Conservation (phyloP, 2,888 invertebrate species). For the Pandemis corylana region DNA sequence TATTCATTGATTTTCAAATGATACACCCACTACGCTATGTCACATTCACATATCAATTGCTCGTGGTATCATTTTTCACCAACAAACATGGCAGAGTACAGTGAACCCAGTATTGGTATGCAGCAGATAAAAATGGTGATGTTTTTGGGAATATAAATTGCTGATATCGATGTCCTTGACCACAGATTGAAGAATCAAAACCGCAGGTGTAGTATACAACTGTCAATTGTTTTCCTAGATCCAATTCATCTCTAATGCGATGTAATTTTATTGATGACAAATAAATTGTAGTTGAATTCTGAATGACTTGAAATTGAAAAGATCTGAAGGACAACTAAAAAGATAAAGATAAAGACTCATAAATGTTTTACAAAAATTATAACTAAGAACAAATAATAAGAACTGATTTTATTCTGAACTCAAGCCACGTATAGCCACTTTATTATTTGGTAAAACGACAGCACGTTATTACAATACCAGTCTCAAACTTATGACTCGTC, state of each 20-base stretch:
- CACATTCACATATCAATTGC: slow-evolving; percentile 3
- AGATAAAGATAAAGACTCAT: too few relatives aligned
- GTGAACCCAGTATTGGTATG: slow-evolving; percentile 56
- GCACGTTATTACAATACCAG: not conserved
- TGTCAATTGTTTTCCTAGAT: slow-evolving; percentile 21
- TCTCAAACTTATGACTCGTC: not conserved
- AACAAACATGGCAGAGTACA: slow-evolving; percentile 48
- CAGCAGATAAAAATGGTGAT: slow-evolving; percentile 54
- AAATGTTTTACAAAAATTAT: too few relatives aligned
- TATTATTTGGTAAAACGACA: not conserved
- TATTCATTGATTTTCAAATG: too few relatives aligned
- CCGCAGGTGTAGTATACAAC: slow-evolving; percentile 48
- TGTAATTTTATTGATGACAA: not conserved
- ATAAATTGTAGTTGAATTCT: not conserved
- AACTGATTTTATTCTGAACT: not conserved
- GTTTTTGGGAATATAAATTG: slow-evolving; percentile 62
- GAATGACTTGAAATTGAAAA: not conserved
- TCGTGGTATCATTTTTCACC: slow-evolving; percentile 18
- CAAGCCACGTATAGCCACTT: not conserved
- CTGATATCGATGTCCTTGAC: slow-evolving; percentile 61
- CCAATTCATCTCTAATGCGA: slow-evolving; percentile 9
- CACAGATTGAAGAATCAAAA: slow-evolving; percentile 53
- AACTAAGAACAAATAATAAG: too few relatives aligned
- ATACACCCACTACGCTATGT: not conserved
- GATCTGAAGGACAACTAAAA: not conserved